Base-by-base conservation (phyloP, 2,888 invertebrate species). In the Branchipolynoe longqiensis region DNA sequence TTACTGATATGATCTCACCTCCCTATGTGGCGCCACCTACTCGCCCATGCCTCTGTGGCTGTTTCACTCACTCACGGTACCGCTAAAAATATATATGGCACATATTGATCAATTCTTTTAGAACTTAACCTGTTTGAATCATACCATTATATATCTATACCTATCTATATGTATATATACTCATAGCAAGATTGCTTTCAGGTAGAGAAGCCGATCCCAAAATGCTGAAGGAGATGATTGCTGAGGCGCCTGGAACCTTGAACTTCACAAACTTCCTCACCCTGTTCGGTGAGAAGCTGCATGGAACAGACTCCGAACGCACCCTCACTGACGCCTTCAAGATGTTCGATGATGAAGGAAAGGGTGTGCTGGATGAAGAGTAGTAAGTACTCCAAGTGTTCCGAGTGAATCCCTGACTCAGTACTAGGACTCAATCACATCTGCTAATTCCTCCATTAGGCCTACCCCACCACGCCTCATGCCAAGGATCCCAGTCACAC, bases 251-350 rank as follows among this genome's bases (percentile, higher is more conserved):
- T 14, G 93, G 92, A 84, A 90, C 90, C 74, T 90, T 94, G 85
- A 94, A 94, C 90, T 94, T 94, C 91, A 94, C 94, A 40, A 91
- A 91, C 89, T 94, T 94, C 90, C 90, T 94, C 85, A 93, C 93
- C 87, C 89, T 94, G 85, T 94, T 94, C 88, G 94, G 94, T 88
- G 94, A 94, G 87, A 93, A 94, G 89, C 89, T 94, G 84, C 92
- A 92, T 86, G 94, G 94, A 88, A 94, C 94, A 78, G 95, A 95
- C 89, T 94, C 94, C 85, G 94, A 95, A 88, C 92, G 93, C 84
- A 93, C 94, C 56, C 92, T 95, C 88, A 91, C 93, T 87, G 94
- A 94, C 87, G 94, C 95, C 84, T 95, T 95, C 91, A 93, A 93
- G 88, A 94, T 94, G 94, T 95, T 94, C 90, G 95, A 95, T 90